Base-by-base conservation (phyloP, 2,888 invertebrate species). In the Netelia inedita region DNA sequence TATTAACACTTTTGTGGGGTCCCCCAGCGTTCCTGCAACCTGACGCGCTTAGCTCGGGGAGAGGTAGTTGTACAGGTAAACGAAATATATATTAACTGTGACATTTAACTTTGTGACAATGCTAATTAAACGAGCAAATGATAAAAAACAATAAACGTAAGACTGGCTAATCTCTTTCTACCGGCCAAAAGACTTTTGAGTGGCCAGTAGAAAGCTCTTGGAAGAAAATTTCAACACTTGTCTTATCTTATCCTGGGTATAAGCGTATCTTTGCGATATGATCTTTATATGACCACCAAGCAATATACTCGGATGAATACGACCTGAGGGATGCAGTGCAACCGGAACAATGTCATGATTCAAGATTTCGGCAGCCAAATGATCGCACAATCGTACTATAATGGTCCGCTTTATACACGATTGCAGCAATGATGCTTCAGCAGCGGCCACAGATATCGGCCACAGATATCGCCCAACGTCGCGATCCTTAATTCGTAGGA, bases 41-140 rank as follows among this genome's bases (percentile, higher is more conserved):
- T 50, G 69, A 79, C 72, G 23, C 6, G 35, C 65, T 55, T 73
- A 5, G 0, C 11, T 50, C 41, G 14, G 50, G 16, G 65, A 65
- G 78, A 73, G 78, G 63, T 78, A 85, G 81, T 73, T 63, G 65
- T 76, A 68, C 68, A 78, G 63, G 63, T 65, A 66, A 68, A 66
- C 10, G 19, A 80, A 80, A 84, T 35, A 35, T 35, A 6, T 35
- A 5, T 35, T 73, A 66, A 14, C 59, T 10, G 19, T 59, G 10
- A 66, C 21, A 68, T 66, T 16, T 66, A 53, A 65, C 19, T 53
- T 23, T 66, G 0, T 53, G 16, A 57, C 55, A 19, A 59, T 68
- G 53, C 1, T 11, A 16, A 59, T 11, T 8, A 46, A 50, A 72
- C 21, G 73, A 69, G 55, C 41, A 66, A 71, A 59, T 9, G 16